phyloP scores from a whole-genome alignment of 2,888 invertebrate species.

The Phaedon cochleariae region DNA sequence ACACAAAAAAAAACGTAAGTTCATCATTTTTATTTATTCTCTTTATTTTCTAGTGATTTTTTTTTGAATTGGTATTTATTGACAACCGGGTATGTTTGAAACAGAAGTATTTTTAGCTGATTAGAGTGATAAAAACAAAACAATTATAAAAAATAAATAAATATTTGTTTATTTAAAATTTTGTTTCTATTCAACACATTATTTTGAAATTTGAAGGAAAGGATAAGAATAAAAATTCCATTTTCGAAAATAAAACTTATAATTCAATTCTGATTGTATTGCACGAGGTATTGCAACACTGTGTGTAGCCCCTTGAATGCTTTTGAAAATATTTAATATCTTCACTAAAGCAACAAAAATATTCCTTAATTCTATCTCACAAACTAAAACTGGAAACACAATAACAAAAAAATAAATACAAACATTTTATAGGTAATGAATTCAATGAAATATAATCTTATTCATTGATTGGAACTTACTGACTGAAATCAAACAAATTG shows the following conservation, averaged over 20 bases:
- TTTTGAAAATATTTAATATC: not conserved
- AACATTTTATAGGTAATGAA: no score
- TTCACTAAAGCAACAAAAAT: not conserved
- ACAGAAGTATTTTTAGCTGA: slow-evolving; percentile 39
- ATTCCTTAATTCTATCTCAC: not conserved
- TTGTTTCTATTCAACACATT: not conserved
- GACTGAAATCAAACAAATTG: slow-evolving; percentile 37
- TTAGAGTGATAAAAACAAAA: slow-evolving; percentile 31
- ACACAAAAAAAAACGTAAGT: not conserved
- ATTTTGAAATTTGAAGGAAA: no score
- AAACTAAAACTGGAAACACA: slow-evolving; percentile 12
- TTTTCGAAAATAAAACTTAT: no score
- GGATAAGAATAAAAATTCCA: no score
- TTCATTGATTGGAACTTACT: slow-evolving; percentile 2
- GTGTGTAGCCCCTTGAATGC: not conserved
- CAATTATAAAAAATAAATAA: slow-evolving; percentile 39
- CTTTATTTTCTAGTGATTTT: slow-evolving; percentile 25
- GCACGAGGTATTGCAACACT: no score
- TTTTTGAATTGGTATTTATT: not conserved
- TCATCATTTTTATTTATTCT: slow-evolving; percentile 30
- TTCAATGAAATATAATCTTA: not conserved
- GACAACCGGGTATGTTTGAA: slow-evolving; percentile 34
- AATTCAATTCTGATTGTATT: no score
- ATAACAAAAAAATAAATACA: slow-evolving; percentile 1
- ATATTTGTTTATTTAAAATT: slow-evolving; percentile 41